Evolutionary conservation across 2,888 invertebrate genomes (phyloP).

Genomic region (Luffia ferchaultella): DNA sequence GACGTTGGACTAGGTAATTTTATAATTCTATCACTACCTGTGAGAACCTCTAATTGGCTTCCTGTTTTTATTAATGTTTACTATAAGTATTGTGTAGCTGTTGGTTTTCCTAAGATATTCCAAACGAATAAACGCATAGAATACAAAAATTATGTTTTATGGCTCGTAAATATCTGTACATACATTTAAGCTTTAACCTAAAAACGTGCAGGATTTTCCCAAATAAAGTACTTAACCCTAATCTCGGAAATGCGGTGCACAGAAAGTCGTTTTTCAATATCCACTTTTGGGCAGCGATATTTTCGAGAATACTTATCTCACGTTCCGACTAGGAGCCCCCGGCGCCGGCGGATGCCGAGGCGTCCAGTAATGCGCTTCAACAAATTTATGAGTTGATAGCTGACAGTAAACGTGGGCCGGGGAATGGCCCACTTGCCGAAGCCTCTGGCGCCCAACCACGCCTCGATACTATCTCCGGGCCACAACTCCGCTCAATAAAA

Average conservation of each 20-base stretch:
- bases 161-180: too few species aligned
- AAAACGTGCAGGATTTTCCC: background rate
- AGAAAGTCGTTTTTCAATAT: background rate
- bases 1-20: too few species aligned
- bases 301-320: conserved; percentile 1
- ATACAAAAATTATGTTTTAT: too few species aligned
- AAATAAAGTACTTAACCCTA: conserved; percentile 4
- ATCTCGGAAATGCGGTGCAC: conserved; percentile 1
- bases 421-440: conserved; percentile 15
- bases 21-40: too few species aligned
- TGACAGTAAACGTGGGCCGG: conserved; percentile 21
- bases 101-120: too few species aligned
- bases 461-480: too few species aligned
- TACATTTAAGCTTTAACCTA: too few species aligned
- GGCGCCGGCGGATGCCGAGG: conserved; percentile 15
- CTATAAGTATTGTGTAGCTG: too few species aligned
- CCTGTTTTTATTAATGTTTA: too few species aligned
- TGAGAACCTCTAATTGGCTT: too few species aligned
- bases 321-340: background rate
- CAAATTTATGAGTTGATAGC: conserved; percentile 31
- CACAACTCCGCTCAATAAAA: too few species aligned
- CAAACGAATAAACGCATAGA: too few species aligned
- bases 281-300: background rate
- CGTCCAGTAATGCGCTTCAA: conserved; percentile 23
- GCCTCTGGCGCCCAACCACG: conserved; percentile 12